Conservation (phyloP, 2,113 vertebrate species). For the Bufo gargarizans region DNA sequence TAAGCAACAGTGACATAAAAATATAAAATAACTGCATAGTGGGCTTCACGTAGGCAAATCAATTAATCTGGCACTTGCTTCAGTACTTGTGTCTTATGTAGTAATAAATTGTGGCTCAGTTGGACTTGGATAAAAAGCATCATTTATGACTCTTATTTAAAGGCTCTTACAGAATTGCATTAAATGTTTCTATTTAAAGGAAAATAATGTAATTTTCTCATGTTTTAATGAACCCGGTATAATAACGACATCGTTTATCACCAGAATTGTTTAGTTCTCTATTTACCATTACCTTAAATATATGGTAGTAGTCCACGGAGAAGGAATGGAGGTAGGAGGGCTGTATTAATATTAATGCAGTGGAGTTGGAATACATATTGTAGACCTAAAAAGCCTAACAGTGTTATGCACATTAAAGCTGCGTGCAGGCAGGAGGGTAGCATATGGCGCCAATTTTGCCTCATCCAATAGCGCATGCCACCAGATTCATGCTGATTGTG, state of each 20-base stretch:
- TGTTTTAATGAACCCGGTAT: not conserved
- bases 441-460: no score
- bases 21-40: not conserved
- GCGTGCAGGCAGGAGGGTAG: no score
- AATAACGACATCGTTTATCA: not conserved
- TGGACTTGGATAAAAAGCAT: not conserved
- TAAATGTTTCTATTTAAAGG: constrained; percentile 1
- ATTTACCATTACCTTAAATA: constrained; percentile 1
- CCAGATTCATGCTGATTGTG: no score
- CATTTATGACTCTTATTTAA: constrained; percentile 6
- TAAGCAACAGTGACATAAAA: not conserved
- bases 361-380: not conserved
- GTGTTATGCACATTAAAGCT: no score
- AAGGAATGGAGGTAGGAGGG: not conserved
- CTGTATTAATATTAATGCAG: not conserved
- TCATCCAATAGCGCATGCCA: no score
- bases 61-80: constrained; percentile 5
- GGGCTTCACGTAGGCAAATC: not conserved
- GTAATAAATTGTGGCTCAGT: not conserved
- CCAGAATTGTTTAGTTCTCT: not conserved
- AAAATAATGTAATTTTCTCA: not conserved
- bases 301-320: no score
- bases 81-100: not conserved
- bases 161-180: not conserved
- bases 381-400: no score